These are phyloP conservation scores for Neoascia interrupta DNA, from an alignment of 2,888 invertebrate species.

Conservation along the genomic window DNA sequence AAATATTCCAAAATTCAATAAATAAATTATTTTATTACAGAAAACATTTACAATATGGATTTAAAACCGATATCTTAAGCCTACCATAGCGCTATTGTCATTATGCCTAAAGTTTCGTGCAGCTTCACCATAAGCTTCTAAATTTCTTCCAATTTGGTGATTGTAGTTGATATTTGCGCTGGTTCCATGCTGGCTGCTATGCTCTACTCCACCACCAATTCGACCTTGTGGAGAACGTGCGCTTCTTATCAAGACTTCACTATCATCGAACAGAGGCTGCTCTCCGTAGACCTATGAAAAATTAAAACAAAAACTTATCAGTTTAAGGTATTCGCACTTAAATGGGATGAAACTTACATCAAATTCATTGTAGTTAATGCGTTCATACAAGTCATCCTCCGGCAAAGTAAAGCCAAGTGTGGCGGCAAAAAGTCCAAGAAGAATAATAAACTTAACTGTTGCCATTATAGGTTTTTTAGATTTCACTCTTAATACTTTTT, in stretches of 20 bases:
- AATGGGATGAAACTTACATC: neutral
- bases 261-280: neutral
- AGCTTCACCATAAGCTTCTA: constrained; percentile 23
- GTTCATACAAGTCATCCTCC: neutral
- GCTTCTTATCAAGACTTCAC: neutral
- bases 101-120: constrained; percentile 30
- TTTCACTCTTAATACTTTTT: too few species aligned
- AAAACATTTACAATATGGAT: too few species aligned
- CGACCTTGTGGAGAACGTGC: constrained; percentile 34
- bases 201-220: constrained; percentile 1
- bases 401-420: constrained; percentile 29
- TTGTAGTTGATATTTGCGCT: constrained; percentile 25
- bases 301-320: neutral
- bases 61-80: constrained; percentile 35
- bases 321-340: neutral
- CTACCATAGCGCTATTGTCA: constrained; percentile 35
- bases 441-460: constrained; percentile 12
- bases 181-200: neutral
- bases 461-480: neutral
- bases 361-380: neutral
- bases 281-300: neutral
- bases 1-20: too few species aligned
- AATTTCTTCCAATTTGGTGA: constrained; percentile 22
- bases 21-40: too few species aligned
- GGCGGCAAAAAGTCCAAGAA: constrained; percentile 32